These are phyloP conservation scores for Acipenser oxyrinchus DNA, from an alignment of 2,797 vertebrate genomes.

Conservation along the genomic window DNA sequence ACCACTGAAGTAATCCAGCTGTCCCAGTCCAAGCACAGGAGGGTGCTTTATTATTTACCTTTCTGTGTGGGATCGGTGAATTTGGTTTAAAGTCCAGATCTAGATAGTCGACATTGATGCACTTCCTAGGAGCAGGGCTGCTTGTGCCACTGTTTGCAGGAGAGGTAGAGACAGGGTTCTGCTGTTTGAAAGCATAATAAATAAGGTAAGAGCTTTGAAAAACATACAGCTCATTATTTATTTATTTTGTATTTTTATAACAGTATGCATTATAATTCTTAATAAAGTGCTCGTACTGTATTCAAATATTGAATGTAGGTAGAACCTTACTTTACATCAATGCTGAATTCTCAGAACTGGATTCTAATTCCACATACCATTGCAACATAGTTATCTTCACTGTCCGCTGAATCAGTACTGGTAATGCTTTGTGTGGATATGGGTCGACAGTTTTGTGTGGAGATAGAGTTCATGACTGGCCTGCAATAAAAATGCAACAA, in stretches of 20 bases:
- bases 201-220: too few species aligned
- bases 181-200: constrained; percentile 50
- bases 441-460: constrained; percentile 86
- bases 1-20: too few species aligned
- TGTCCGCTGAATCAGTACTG: constrained; percentile 97
- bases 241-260: too few species aligned
- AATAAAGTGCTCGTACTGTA: too few species aligned
- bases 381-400: constrained; percentile 95
- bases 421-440: constrained; percentile 98
- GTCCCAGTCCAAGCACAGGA: too few species aligned
- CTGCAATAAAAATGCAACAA: constrained; percentile 43
- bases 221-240: too few species aligned
- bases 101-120: constrained; percentile 90
- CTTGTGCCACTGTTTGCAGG: constrained; percentile 87
- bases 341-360: too few species aligned
- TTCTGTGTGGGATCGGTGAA: constrained; percentile 90
- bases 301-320: not conserved
- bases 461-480: constrained; percentile 71
- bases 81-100: constrained; percentile 92
- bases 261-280: too few species aligned
- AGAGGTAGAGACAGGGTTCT: constrained; percentile 95
- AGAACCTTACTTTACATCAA: too few species aligned
- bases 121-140: constrained; percentile 92
- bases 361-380: constrained; percentile 68
- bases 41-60: constrained; percentile 55